Conservation (phyloP, 2,797 vertebrate species). For the Denticeps clupeoides region DNA sequence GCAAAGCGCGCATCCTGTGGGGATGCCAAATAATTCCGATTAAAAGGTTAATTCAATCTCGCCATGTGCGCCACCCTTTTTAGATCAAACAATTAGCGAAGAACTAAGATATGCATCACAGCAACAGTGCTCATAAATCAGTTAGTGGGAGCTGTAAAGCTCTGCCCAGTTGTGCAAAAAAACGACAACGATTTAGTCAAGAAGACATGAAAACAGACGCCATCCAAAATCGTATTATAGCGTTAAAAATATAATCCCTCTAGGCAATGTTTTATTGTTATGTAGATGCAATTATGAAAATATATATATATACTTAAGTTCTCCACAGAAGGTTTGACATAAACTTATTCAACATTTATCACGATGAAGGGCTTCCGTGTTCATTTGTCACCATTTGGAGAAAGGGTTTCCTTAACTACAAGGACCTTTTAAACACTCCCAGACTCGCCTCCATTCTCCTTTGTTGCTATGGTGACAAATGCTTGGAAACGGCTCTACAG, state of each 20-base stretch:
- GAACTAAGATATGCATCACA: slow-evolving; percentile 9
- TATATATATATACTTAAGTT: too few species aligned
- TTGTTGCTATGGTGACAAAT: slow-evolving; percentile 32
- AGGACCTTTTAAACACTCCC: slow-evolving; percentile 14
- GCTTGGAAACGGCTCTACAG: slow-evolving; percentile 15
- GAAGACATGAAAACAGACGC: too few species aligned
- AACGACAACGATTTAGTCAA: too few species aligned
- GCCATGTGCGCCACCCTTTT: slow-evolving; percentile 4
- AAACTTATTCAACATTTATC: too few species aligned
- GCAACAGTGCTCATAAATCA: not conserved
- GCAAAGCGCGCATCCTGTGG: slow-evolving; percentile 7
- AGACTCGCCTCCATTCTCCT: slow-evolving; percentile 19
- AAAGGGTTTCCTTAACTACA: slow-evolving; percentile 14
- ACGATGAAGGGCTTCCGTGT: too few species aligned
- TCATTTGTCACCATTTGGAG: slow-evolving; percentile 1
- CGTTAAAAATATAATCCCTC: too few species aligned
- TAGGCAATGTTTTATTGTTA: too few species aligned
- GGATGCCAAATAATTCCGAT: slow-evolving; percentile 11
- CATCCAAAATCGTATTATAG: too few species aligned
- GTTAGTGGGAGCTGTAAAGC: not conserved
- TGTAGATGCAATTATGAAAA: too few species aligned
- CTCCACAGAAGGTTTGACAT: too few species aligned
- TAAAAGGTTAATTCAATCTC: slow-evolving; percentile 13
- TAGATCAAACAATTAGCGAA: slow-evolving; percentile 6
- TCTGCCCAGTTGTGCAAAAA: too few species aligned